A percentile compares a stretch with the other conserved stretches of the same genome.
Evolutionary conservation across 2,113 vertebrate species (phyloP).

Genomic region (Nerophis lumbriciformis): DNA sequence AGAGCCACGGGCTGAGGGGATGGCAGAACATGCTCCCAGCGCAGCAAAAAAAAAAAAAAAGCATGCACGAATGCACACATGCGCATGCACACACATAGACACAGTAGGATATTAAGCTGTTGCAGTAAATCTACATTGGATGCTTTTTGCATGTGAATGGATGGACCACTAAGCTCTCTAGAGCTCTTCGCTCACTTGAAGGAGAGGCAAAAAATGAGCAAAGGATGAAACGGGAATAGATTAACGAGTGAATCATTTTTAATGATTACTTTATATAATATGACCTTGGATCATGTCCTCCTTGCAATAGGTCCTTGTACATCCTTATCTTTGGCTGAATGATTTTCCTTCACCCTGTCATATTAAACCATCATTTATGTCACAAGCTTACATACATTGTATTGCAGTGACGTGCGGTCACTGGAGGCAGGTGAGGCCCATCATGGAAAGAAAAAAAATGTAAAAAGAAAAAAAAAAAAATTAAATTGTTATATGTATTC

Average conservation of each 20-base stretch:
- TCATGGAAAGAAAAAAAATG: too few species aligned
- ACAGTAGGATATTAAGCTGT: conserved; percentile 45
- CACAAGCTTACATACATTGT: conserved; percentile 13
- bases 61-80: conserved; percentile 42
- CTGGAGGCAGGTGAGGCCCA: too few species aligned
- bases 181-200: conserved; percentile 32
- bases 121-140: conserved; percentile 32
- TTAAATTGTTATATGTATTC: too few species aligned
- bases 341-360: conserved; percentile 61
- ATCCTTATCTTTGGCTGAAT: conserved; percentile 18
- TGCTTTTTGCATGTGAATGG: conserved; percentile 22
- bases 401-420: too few species aligned
- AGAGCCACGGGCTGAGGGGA: conserved; percentile 54
- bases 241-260: conserved; percentile 42
- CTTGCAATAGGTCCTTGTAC: conserved; percentile 21
- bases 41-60: conserved; percentile 27
- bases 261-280: conserved; percentile 24
- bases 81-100: conserved; percentile 23
- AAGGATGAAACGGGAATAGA: conserved; percentile 29
- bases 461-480: too few species aligned
- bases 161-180: conserved; percentile 32
- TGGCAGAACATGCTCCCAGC: conserved; percentile 56
- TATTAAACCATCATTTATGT: conserved; percentile 28
- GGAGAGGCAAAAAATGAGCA: conserved; percentile 37
- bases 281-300: conserved; percentile 36